Evolutionary conservation across 1,140 invertebrate species (phyloP), one percentile per base, ranked within the genome.

Genomic region (Cardiocondyla obscurior): DNA sequence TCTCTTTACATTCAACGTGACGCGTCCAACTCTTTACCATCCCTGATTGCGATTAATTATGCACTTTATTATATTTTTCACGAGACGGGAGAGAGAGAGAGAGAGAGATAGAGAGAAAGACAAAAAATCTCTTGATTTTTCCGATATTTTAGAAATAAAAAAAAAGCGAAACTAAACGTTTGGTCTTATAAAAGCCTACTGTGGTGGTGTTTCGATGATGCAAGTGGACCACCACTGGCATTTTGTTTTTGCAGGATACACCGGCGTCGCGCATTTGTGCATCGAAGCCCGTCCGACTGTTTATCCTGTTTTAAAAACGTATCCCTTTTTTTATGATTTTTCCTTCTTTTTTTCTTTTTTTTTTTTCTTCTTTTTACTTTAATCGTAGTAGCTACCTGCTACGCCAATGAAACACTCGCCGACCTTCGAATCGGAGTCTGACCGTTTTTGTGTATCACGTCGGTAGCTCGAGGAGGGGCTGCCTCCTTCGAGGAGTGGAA

Each of bases 381-480:
- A 65, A 53, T 70, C 58, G 46, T 57, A 77, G 55, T 44, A 60
- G 57, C 65, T 67, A 53, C 49, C 62, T 55, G 70, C 91, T 92
- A 92, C 91, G 91, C 92, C 92, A 92, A 90, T 91, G 90, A 90
- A 88, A 91, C 86, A 83, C 87, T 79, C 72, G 86, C 57, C 87
- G 92, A 92, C 92, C 92, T 93, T 93, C 91, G 91, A 92, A 92
- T 91, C 91, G 89, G 86, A 89, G 90, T 89, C 90, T 86, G 90
- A 90, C 90, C 88, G 90, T 93, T 92, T 92, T 92, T 91, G 85
- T 88, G 83, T 90, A 65, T 64, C 82, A 64, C 73, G 76, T 57
- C 67, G 30, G 79, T 82, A 77, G 72, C 70, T 12, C 51, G 81
- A 65, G 65, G 57, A 42, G 57, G 73, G 64, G 49, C 44, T 60